Percentiles rank a stretch among this genome's conserved stretches.
phyloP scores from a whole-genome alignment of 2,797 vertebrate genomes.

The Gallinago solitaria region DNA sequence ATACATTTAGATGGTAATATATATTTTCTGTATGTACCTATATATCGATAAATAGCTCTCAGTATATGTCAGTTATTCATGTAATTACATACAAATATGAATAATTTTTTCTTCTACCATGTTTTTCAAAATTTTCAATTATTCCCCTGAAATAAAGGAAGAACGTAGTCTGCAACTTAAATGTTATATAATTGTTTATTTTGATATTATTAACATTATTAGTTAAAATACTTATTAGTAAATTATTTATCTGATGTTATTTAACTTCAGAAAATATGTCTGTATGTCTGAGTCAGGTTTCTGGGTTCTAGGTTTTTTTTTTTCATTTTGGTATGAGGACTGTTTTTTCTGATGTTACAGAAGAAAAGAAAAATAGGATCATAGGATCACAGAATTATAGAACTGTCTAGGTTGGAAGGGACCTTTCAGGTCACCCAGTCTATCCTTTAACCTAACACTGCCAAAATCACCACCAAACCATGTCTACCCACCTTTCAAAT shows the following conservation, averaged over 20 bases:
- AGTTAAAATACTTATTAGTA: background rate
- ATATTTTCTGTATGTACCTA: background rate
- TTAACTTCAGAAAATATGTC: background rate
- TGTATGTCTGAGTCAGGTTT: background rate
- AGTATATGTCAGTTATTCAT: background rate
- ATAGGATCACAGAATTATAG: background rate
- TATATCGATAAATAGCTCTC: background rate
- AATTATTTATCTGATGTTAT: background rate
- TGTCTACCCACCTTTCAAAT: background rate
- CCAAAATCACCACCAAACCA: background rate
- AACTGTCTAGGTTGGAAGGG: background rate
- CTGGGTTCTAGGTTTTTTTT: too few species aligned
- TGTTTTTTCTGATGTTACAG: background rate
- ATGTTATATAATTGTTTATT: accelerated
- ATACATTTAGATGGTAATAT: background rate
- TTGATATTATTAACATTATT: accelerated
- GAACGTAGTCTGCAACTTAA: background rate
- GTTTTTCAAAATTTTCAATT: background rate
- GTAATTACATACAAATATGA: background rate
- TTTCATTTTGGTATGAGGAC: background rate
- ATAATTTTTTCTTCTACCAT: background rate
- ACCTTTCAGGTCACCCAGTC: background rate
- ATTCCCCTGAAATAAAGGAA: background rate
- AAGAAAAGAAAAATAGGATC: background rate
- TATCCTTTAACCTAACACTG: background rate